Evolutionary conservation across 23 tunicate species (phyloP), one percentile per base, ranked within the genome.

Genomic region (Ciona savignyi): DNA sequence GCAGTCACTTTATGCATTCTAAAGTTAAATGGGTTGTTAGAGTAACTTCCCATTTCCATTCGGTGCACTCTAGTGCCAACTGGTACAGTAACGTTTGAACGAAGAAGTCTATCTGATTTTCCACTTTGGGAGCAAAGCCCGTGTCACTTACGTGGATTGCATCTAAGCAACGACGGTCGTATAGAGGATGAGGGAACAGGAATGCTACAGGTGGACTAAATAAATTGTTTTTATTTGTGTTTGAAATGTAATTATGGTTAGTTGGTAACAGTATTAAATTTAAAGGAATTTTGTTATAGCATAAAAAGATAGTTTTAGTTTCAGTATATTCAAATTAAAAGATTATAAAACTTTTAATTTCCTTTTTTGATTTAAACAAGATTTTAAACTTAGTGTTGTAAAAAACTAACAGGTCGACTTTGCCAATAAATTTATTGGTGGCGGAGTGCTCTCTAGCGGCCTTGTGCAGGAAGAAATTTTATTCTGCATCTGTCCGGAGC

Each of bases 391-490:
- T 0, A 0, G 19, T 21, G n/a, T 35, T 0, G n/a, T 22, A 21
- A 0, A 0, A 0, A 68, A 71, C 25, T 62, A 0, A 20, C 68
- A 89, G 85, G 84, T 83, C 27, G 99, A 95, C 48, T 95, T 95
- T 71, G 99, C 99, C 4, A 95, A 95, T 62, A 81, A 93, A 28
- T 95, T 24, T 68, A 79, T 95, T 26, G 99, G 99, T 21, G 99
- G 99, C 11, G 99, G 99, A 26, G 91, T 84, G 6, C 61, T 95
- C 21, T 77, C 81, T 2, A 23, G 63, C 24, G 99, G 99, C 1
- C 32, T 87, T 61, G 99, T 95, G 1, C 99, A 95, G 30, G 99
- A 95, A 71, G 99, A 95, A 72, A 95, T 95, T 20, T 70, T 86
- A 3, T 95, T 95, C 63, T 70, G 74, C 19, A 79, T 95, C 48